Evolutionary conservation across 2,888 invertebrate species (phyloP), one percentile per base, ranked within the genome.

Genomic region (Andricus curvator): DNA sequence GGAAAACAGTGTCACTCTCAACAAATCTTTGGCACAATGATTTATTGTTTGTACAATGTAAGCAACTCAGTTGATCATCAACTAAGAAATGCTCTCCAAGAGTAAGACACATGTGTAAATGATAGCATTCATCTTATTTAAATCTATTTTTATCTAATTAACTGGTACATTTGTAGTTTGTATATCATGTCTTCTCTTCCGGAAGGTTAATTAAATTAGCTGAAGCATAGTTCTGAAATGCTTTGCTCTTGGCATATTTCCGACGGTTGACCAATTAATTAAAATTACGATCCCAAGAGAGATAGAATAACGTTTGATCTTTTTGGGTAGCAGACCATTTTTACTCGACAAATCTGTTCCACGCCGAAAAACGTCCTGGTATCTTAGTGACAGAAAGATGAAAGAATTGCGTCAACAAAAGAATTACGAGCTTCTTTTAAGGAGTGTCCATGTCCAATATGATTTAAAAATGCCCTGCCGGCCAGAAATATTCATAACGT

Each of bases 131-230:
- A 56, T 74, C 74, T 74, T 60, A 56, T 74, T 74, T 20, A n/a
- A 74, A 22, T 33, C 29, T 56, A 74, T 74, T 74, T 74, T 74
- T 33, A n/a, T 56, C 74, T 60, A 74, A 74, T 74, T 60, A 74
- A 60, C 33, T 74, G 51, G 20, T 51, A 33, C 29, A 29, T 17
- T 74, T 29, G 51, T 56, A 9, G 56, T 56, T 74, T 56, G 17
- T 56, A 29, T 51, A 20, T 44, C n/a, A 4, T 33, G 33, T 22
- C 33, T 74, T 15, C 29, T 56, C 56, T 74, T 37, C 56, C 51
- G 56, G 56, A 56, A 56, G 74, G 37, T 74, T 74, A 56, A 56
- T 74, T 74, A 56, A 74, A 74, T 74, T 60, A 56, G 33, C n/a
- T 60, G 17, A 17, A 48, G 51, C 48, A n/a, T 33, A 33, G 56